phyloP scores from a whole-genome alignment of 2,113 vertebrate genomes.

The Nyctereutes procyonoides region DNA sequence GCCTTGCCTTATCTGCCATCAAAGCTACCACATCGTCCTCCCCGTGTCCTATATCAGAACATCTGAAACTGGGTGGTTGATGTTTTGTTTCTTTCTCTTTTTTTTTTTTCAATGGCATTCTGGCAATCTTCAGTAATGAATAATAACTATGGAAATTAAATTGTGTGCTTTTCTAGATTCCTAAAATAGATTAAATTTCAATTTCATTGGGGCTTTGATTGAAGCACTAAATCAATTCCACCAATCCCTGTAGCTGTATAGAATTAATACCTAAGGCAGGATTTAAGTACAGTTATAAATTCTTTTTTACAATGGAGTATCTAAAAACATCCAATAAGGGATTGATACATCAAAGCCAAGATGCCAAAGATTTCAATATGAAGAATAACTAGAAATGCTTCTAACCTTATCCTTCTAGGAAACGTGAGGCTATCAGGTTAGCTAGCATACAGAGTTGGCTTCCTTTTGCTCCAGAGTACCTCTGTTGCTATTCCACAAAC shows the following conservation, averaged over 20 bases:
- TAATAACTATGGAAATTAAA: not conserved
- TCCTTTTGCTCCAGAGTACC: not conserved
- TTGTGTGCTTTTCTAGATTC: not conserved
- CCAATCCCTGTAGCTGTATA: not conserved
- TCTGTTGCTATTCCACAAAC: not conserved
- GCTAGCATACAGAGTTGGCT: not conserved
- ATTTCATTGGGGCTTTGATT: not conserved
- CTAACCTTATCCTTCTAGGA: not conserved
- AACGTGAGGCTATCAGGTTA: accelerated
- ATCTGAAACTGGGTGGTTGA: not conserved
- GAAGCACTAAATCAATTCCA: not conserved
- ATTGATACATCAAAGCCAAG: not conserved
- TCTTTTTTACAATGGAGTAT: not conserved
- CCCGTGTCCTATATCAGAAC: not conserved
- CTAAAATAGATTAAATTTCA: not conserved
- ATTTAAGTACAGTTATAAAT: not conserved
- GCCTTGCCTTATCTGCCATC: not conserved
- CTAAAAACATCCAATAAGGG: not conserved
- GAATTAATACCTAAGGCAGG: not conserved
- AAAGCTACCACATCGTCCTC: not conserved
- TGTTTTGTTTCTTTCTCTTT: not conserved
- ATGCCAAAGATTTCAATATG: not conserved
- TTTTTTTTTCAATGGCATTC: not conserved
- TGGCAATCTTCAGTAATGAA: not conserved
- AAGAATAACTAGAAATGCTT: not conserved